These are phyloP conservation scores for Serrognathus titanus DNA, from an alignment of 2,888 invertebrate species.

Conservation along the genomic window DNA sequence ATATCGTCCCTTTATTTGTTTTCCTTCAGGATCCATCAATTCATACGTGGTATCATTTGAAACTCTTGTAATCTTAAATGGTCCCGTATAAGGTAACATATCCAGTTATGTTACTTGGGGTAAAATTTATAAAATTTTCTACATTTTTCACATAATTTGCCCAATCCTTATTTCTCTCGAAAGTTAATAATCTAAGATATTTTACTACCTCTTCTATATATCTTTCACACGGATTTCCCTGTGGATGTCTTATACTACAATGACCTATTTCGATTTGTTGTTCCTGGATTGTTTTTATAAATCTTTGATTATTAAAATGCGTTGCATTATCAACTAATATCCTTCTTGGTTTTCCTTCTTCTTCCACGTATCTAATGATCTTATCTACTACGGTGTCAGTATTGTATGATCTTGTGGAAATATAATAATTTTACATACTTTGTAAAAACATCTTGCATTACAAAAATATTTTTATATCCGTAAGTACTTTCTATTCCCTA, in stretches of 20 bases:
- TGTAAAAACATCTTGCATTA: too few species aligned
- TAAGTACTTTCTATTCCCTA: not conserved
- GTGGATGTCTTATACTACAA: not conserved
- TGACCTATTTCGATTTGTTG: not conserved
- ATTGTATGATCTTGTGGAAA: not conserved
- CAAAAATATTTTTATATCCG: not conserved
- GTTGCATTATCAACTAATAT: too few species aligned
- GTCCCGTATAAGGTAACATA: not conserved
- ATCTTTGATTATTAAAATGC: conserved; percentile 1
- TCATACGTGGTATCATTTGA: not conserved
- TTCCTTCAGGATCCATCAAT: not conserved
- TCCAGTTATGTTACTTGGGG: too few species aligned
- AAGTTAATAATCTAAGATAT: not conserved
- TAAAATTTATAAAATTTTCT: not conserved
- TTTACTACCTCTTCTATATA: not conserved
- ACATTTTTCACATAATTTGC: not conserved
- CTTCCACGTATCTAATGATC: too few species aligned
- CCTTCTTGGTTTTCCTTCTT: too few species aligned
- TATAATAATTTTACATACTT: not conserved
- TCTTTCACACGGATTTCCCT: not conserved
- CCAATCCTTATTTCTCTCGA: not conserved
- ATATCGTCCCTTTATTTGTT: not conserved
- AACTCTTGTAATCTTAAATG: not conserved
- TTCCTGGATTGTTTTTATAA: not conserved
- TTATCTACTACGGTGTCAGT: too few species aligned